These are phyloP conservation scores for Xyrauchen texanus DNA, from an alignment of 2,113 vertebrate genomes.

Conservation along the genomic window DNA sequence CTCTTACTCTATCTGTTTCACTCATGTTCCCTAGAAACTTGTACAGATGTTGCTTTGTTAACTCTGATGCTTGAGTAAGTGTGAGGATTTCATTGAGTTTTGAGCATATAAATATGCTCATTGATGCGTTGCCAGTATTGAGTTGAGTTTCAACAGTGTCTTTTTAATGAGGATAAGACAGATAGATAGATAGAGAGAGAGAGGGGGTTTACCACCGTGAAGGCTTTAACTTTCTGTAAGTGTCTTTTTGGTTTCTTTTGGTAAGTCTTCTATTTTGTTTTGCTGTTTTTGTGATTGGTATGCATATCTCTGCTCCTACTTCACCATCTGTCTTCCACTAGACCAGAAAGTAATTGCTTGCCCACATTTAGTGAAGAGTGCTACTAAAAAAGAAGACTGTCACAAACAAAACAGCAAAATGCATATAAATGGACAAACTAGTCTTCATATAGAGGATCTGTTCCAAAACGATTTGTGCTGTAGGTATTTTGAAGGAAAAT, in stretches of 20 bases:
- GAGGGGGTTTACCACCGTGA: constrained; percentile 14
- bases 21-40: constrained; percentile 7
- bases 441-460: background rate
- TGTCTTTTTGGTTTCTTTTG: constrained; percentile 7
- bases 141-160: constrained; percentile 52
- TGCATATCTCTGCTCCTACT: constrained; percentile 19
- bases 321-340: constrained; percentile 47
- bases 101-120: constrained; percentile 63
- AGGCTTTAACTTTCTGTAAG: constrained; percentile 20
- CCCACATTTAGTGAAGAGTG: constrained; percentile 7
- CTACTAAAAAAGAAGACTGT: constrained; percentile 9
- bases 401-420: background rate
- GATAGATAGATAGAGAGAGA: constrained; percentile 28
- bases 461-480: too few relatives aligned
- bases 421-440: background rate
- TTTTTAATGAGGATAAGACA: constrained; percentile 62
- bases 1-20: background rate
- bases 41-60: constrained; percentile 17
- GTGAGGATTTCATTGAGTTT: constrained; percentile 40
- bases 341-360: constrained; percentile 16
- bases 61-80: background rate
- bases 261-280: constrained; percentile 8
- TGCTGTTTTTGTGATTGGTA: constrained; percentile 17
- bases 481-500: too few relatives aligned
- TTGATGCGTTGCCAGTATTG: constrained; percentile 66